Conservation (phyloP, 2,888 invertebrate species). For the Alloscopus bannaensis region DNA sequence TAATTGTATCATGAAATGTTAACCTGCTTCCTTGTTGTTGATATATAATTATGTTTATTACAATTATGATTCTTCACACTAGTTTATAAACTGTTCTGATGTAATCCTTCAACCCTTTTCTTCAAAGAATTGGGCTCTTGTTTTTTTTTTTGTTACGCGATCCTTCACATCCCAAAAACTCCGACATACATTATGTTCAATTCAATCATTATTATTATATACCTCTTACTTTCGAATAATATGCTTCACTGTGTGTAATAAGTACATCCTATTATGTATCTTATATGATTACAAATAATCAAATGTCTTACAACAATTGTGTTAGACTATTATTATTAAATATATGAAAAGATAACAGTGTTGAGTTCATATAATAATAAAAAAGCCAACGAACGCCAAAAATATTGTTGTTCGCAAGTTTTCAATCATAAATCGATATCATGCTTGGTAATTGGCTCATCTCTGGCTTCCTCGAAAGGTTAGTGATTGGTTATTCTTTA, state of each 20-base stretch:
- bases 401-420: too few species aligned
- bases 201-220: neutral
- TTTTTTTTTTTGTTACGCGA: too few species aligned
- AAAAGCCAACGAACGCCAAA: constrained; percentile 65
- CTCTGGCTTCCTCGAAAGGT: too few species aligned
- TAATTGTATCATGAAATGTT: constrained; percentile 7
- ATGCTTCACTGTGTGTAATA: constrained; percentile 24
- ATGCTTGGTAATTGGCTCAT: too few species aligned
- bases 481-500: too few species aligned
- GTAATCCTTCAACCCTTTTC: neutral
- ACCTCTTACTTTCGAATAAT: constrained; percentile 31
- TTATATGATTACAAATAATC: constrained; percentile 38
- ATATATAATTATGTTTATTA: too few species aligned
- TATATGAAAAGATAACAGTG: constrained; percentile 52
- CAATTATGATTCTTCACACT: too few species aligned
- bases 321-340: constrained; percentile 47
- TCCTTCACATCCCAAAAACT: constrained; percentile 18
- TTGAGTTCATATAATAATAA: constrained; percentile 59
- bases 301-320: constrained; percentile 43
- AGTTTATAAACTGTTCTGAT: neutral
- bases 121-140: too few species aligned
- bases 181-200: constrained; percentile 5
- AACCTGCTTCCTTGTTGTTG: constrained; percentile 12
- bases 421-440: too few species aligned
- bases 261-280: constrained; percentile 35